Percentiles rank a stretch among this genome's conserved stretches.
phyloP scores from a whole-genome alignment of 2,113 vertebrate genomes.

The Rattus norvegicus region GRCr8 NC_086029.1:77697001-77697500 shows the following conservation, averaged over 20 bases:
- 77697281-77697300: not conserved
- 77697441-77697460: not conserved
- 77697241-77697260: not conserved
- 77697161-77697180: not conserved
- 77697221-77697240: not conserved
- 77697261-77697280: not conserved
- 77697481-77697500: too few species aligned
- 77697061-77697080: not conserved
- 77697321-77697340: not conserved
- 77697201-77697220: not conserved
- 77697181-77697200: not conserved
- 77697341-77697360: not conserved
- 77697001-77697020: not conserved
- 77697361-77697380: not conserved
- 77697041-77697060: not conserved
- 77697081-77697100: not conserved
- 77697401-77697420: not conserved
- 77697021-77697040: not conserved
- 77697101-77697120: not conserved
- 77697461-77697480: not conserved
- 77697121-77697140: not conserved
- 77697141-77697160: not conserved
- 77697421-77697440: not conserved
- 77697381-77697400: not conserved
- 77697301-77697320: not conserved